These are phyloP conservation scores for Ptychoptera albimana DNA, from an alignment of 2,888 invertebrate species.

Conservation along the genomic window DNA sequence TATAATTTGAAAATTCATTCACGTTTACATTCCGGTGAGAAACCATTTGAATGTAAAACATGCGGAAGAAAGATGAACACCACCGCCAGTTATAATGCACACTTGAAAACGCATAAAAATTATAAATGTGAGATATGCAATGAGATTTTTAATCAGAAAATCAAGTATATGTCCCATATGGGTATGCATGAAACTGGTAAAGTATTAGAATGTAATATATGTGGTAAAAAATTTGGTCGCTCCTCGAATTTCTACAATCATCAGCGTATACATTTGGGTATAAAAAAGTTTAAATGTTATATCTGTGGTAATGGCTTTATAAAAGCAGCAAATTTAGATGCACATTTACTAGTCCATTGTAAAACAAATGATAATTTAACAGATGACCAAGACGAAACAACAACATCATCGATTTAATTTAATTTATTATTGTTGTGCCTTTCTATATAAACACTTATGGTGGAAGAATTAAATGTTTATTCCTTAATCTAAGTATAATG, in stretches of 20 bases:
- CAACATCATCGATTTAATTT: no score
- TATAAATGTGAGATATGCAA: constrained; percentile 8
- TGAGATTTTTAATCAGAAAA: constrained; percentile 8
- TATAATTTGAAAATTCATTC: constrained; percentile 30
- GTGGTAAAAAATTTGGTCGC: constrained; percentile 7
- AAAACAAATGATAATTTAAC: neutral
- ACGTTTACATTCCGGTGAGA: constrained; percentile 28
- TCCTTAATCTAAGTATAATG: no score
- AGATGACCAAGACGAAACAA: no score
- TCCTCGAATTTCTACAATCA: constrained; percentile 9
- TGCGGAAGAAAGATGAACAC: constrained; percentile 29
- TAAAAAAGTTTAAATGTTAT: constrained; percentile 7
- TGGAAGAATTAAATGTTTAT: no score
- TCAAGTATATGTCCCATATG: constrained; percentile 8
- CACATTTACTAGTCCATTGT: constrained; percentile 6
- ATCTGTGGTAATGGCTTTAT: constrained; percentile 7
- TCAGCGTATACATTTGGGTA: constrained; percentile 8
- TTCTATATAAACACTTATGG: no score
- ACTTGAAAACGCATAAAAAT: constrained; percentile 26
- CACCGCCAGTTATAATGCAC: constrained; percentile 27
- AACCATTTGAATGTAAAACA: constrained; percentile 28
- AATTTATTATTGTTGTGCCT: no score
- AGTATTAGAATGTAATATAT: constrained; percentile 6
- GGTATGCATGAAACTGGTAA: constrained; percentile 8
- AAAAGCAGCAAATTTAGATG: constrained; percentile 7